phyloP scores from a whole-genome alignment of 2,888 invertebrate genomes.

The Heliconius aoede region DNA sequence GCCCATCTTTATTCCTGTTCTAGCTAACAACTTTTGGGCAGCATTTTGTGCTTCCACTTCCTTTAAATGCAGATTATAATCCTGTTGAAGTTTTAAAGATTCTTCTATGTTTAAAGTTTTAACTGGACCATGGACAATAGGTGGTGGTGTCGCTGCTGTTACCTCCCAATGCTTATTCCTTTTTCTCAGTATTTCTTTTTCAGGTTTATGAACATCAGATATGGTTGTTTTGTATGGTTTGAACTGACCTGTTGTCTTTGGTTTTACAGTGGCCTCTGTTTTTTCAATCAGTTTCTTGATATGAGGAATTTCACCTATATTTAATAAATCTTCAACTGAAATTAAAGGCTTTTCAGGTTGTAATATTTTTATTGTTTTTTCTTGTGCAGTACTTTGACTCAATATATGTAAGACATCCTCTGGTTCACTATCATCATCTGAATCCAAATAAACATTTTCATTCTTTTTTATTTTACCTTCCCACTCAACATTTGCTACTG shows the following conservation, averaged over 20 bases:
- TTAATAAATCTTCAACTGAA: slow-evolving; percentile 77
- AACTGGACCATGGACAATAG: slow-evolving; percentile 79
- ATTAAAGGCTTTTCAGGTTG: slow-evolving; percentile 76
- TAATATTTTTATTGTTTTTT: slow-evolving; percentile 77
- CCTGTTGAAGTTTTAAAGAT: slow-evolving; percentile 82
- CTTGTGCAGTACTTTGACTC: slow-evolving; percentile 79
- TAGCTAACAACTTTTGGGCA: slow-evolving; percentile 77
- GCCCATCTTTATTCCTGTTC: slow-evolving; percentile 68
- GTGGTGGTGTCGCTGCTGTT: slow-evolving; percentile 86
- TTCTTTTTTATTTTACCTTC: slow-evolving; percentile 71
- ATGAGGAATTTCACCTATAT: slow-evolving; percentile 77
- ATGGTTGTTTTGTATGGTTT: slow-evolving; percentile 84
- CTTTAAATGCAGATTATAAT: slow-evolving; percentile 74
- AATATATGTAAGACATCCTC: slow-evolving; percentile 84
- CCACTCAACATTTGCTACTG: slow-evolving; percentile 85
- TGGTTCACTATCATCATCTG: slow-evolving; percentile 85
- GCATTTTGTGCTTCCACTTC: slow-evolving; percentile 83
- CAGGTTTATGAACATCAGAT: slow-evolving; percentile 81
- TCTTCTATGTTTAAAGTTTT: slow-evolving; percentile 82
- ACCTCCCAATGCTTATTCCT: slow-evolving; percentile 84
- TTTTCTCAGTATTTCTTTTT: slow-evolving; percentile 78
- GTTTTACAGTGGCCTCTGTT: slow-evolving; percentile 69
- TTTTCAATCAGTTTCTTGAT: slow-evolving; percentile 82
- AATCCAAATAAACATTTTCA: slow-evolving; percentile 69
- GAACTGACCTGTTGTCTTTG: slow-evolving; percentile 69